Conservation (phyloP, 2,888 invertebrate species). For the Prenolepis imparis region DNA sequence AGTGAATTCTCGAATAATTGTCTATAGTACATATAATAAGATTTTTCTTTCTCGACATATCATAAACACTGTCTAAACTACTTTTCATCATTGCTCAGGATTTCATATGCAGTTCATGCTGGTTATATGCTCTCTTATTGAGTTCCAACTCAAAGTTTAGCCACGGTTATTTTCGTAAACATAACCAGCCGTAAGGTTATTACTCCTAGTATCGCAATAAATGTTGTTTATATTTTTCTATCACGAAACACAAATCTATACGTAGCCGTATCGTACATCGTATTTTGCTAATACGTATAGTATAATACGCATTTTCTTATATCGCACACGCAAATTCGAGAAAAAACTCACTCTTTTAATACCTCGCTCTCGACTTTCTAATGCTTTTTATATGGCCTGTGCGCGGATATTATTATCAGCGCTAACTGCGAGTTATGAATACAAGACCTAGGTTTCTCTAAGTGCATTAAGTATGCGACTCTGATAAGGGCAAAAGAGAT, state of each 20-base stretch:
- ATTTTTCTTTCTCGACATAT: neutral
- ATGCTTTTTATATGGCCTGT: conserved; percentile 67
- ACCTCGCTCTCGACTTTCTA: conserved; percentile 61
- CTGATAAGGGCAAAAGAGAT: conserved; percentile 75
- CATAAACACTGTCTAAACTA: too few relatives aligned
- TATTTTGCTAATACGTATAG: neutral
- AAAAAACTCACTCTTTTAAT: conserved; percentile 60
- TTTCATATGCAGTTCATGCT: too few relatives aligned
- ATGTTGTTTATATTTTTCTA: conserved; percentile 28
- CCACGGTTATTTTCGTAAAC: conserved; percentile 11
- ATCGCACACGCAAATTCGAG: conserved; percentile 37
- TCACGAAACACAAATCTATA: neutral
- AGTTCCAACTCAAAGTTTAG: conserved; percentile 1
- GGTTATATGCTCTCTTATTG: neutral
- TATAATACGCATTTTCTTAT: conserved; percentile 34
- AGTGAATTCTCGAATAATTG: neutral
- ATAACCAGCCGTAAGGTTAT: neutral
- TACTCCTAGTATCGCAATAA: conserved; percentile 25
- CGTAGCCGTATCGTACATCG: neutral
- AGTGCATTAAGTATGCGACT: conserved; percentile 77
- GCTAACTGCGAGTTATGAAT: conserved; percentile 76
- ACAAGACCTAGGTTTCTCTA: conserved; percentile 75
- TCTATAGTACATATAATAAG: neutral
- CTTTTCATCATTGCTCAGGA: conserved; percentile 6
- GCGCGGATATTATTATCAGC: conserved; percentile 67